These are phyloP conservation scores for Vulpes ferrilata DNA, from an alignment of 2,113 vertebrate species.

Conservation along the genomic window DNA sequence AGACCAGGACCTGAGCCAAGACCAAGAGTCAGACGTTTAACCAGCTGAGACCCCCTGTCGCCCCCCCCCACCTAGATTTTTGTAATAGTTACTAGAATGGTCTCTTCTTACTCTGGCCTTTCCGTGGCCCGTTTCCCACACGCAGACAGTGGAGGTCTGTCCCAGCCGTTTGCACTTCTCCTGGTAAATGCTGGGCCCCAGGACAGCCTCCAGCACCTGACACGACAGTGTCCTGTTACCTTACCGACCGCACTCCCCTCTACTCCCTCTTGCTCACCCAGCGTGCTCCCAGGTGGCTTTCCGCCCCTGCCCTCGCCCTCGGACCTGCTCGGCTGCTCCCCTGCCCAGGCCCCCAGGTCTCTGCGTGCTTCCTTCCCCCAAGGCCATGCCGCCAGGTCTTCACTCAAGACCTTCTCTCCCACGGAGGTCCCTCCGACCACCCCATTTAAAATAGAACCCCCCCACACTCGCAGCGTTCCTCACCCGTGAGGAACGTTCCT, in stretches of 20 bases:
- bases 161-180: background rate
- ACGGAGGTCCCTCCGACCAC: background rate
- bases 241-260: background rate
- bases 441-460: background rate
- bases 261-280: background rate
- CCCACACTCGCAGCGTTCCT: background rate
- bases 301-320: background rate
- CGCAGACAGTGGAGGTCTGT: background rate
- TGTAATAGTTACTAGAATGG: background rate
- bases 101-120: background rate
- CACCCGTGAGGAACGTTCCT: background rate
- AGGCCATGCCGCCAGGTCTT: background rate
- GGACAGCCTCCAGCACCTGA: rapidly evolving
- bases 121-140: background rate
- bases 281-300: background rate
- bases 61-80: background rate
- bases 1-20: background rate
- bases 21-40: background rate
- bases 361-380: background rate
- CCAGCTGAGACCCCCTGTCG: background rate
- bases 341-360: background rate
- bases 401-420: background rate
- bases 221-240: background rate
- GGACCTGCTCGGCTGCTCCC: background rate
- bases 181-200: background rate